phyloP scores from a whole-genome alignment of 92 coral and sea anemone genomes.

The Palythoa caribaeorum region DNA sequence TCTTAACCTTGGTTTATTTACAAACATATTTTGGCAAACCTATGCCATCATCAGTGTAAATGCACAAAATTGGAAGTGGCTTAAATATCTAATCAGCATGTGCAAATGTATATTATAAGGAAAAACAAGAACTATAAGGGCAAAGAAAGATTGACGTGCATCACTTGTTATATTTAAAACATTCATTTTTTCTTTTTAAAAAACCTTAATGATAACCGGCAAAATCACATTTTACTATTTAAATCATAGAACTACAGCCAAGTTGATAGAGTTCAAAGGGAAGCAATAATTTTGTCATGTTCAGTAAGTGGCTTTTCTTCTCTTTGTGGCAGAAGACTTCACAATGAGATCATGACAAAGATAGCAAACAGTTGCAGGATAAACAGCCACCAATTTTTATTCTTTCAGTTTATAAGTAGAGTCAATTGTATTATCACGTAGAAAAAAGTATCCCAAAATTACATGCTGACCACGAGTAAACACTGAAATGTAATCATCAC shows the following conservation, averaged over 20 bases:
- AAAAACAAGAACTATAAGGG: too few relatives aligned
- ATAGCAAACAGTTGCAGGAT: constrained; percentile 2
- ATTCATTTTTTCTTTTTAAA: too few relatives aligned
- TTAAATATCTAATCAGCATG: too few relatives aligned
- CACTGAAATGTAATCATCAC: constrained; percentile 15
- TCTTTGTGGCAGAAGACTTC: constrained; percentile 29
- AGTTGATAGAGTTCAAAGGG: constrained; percentile 20
- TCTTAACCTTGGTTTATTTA: too few relatives aligned
- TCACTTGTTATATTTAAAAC: too few relatives aligned
- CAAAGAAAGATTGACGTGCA: too few relatives aligned
- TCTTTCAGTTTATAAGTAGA: constrained; percentile 9
- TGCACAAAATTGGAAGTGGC: too few relatives aligned
- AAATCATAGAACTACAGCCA: background rate
- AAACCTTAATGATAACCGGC: background rate
- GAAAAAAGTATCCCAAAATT: constrained; percentile 16
- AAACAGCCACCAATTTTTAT: background rate
- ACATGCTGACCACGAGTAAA: constrained; percentile 1
- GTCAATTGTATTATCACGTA: constrained; percentile 1
- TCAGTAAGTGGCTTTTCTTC: constrained; percentile 4
- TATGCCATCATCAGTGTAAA: too few relatives aligned
- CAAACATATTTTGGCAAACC: too few relatives aligned
- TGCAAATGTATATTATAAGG: too few relatives aligned
- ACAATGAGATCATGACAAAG: constrained; percentile 3
- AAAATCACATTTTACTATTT: too few relatives aligned
- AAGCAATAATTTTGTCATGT: constrained; percentile 20